Base-by-base conservation (phyloP, 2,888 invertebrate species). In the Leucozona laternaria region DNA sequence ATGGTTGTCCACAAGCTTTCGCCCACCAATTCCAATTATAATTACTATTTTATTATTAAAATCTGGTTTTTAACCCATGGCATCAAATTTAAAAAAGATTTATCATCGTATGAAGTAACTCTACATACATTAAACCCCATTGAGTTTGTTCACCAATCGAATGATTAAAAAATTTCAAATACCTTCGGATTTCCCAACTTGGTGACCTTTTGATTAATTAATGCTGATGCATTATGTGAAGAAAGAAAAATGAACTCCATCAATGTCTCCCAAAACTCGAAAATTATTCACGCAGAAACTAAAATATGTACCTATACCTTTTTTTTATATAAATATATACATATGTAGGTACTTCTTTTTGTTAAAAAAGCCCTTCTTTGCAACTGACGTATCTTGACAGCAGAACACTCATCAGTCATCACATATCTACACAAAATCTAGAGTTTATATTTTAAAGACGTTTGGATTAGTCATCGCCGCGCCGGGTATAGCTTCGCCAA, bases 131-230 rank as follows among this genome's bases (percentile, higher is more conserved):
- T 50, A 25, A 3, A 50, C 11, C 13, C 22, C 11, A 50, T 60
- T 40, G 0, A 40, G 15, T 60, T 60, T 60, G 25, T 25, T 43
- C 5, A 43, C 25, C 0, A 34, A 58, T 34, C 8, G 13, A 25
- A 53, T 25, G 31, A 8, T 15, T 15, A 10, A 15, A 25, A 34
- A n/a, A n/a, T n/a, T 34, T 58, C 40, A 20, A 62, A n/a, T 34
- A 17, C 25, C 8, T 13, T 55, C 13, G 13, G 20, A 34, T 43
- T 62, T 62, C 71, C 62, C 31, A 71, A 43, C 55, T 64, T 45
- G 22, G 4, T 62, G 80, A 80, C 76, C 80, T 80, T 62, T 70
- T 75, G 37, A 53, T 55, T 40, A 55, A 60, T 62, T 45, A 68
- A 53, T 43, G 22, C 28, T n/a, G 31, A 31, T 57, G 55, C 43